Base-by-base conservation (phyloP, 2,113 vertebrate genomes). In the Callionymus lyra region DNA sequence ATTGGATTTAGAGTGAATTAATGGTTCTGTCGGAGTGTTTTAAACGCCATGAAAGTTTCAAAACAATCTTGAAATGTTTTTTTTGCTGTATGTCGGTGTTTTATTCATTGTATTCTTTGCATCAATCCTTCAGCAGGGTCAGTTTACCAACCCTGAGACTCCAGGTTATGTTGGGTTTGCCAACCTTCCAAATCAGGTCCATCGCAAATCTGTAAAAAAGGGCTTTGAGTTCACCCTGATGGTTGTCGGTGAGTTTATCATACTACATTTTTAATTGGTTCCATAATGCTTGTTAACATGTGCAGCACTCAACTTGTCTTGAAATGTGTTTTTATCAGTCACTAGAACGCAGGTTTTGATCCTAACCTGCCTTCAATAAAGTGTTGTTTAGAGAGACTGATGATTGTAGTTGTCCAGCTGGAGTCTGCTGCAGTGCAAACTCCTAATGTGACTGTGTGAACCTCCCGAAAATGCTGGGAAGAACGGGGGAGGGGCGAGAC, bases 171-270 rank as follows among this genome's bases (percentile, higher is more conserved):
- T 99, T 55, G 95, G 95, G 53, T 99, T 98, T 53, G 94, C 94
- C 53, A 99, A 99, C 63, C 88, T 99, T 56, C 95, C 95, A 15
- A 99, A 99, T 65, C 95, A 99, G 75, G 95, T 99, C 70, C 95
- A 99, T 59, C 90, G 95, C 19, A 99, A 99, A 70, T 99, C 95
- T 6, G 95, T 99, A 44, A 97, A 98, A 60, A 99, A 99, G 41
- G 95, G 95, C 1, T 99, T 99, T 73, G 95, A 99, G 74, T 99
- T 99, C 68, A 99, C 95, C 1, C 85, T 99, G 6, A 99, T 99
- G 95, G 94, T 98, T 14, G 94, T 98, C 40, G 95, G 95, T 99
- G 89, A 93, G 94, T 84, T 43, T 10, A 6, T 12, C 12, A 1
- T n/a, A n/a, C 9, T 21, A 9, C 34, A n/a, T 51, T 38, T 12